Base-by-base conservation (phyloP, 2,888 invertebrate genomes). In the Malacosoma neustria region DNA sequence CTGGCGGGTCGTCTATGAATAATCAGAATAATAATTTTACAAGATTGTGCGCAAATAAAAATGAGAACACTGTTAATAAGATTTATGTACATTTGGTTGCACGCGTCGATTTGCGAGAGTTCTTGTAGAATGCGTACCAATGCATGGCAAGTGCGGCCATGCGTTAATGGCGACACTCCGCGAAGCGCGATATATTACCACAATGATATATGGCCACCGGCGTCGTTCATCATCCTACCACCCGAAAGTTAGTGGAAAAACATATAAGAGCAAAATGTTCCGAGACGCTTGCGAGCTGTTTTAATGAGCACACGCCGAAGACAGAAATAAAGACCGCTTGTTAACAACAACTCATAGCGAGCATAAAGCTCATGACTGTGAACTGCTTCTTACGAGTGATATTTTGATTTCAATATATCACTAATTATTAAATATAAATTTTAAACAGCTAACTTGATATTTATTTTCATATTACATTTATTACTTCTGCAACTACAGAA, bases 131-230 rank as follows among this genome's bases (percentile, higher is more conserved):
- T 43, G 48, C 43, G 58, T 51, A 48, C 43, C 44, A 48, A 57
- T 51, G 64, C 66, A 68, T 70, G 67, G 67, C 77, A 68, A 79
- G 81, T 77, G 76, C 75, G 58, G 69, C 71, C 74, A 70, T 70
- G 81, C 81, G 84, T 75, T 82, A 84, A 84, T 82, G 82, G 82
- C 79, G 82, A 84, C 84, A 82, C 79, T 84, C 84, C 70, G 53
- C 84, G 79, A 74, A 81, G 60, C 57, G 70, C 74, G 71, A 82
- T 81, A 82, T 84, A 84, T 80, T 79, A 72, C 80, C 57, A 61
- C 73, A 77, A 79, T 85, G 84, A 85, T 85, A 82, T 84, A 85
- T 74, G 71, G 61, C 71, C 79, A 72, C 64, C 67, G 72, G 65
- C 71, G 64, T 79, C 84, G 77, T 84, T 58, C 79, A 82, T 84